Percentiles rank a stretch among this genome's conserved stretches.
Conservation (phyloP, 1,140 invertebrate species). For the Sipha flava region DNA sequence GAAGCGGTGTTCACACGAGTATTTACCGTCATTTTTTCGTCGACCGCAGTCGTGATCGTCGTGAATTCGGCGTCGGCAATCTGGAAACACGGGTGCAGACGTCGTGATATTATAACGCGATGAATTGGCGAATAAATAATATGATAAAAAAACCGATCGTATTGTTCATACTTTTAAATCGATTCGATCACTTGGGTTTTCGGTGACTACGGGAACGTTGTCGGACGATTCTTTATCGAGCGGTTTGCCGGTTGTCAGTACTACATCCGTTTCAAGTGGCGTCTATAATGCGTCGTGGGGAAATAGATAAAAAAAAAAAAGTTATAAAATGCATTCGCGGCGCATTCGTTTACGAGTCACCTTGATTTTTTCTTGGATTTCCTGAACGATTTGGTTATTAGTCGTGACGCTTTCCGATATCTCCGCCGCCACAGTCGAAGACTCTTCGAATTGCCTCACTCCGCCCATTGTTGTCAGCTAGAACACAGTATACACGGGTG, state of each 20-base stretch:
- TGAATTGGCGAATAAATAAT: too few species aligned
- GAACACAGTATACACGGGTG: too few species aligned
- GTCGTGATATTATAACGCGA: too few species aligned
- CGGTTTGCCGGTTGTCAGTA: neutral
- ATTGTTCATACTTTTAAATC: neutral
- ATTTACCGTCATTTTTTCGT: neutral
- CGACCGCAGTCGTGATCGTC: neutral
- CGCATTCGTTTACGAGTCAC: neutral
- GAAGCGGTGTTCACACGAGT: neutral
- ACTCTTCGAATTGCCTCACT: neutral
- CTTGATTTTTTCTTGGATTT: neutral
- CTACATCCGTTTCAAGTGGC: neutral
- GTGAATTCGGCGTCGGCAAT: neutral
- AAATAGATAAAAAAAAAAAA: neutral
- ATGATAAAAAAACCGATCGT: too few species aligned
- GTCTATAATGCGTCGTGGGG: too few species aligned
- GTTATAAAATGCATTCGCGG: neutral
- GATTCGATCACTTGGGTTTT: neutral
- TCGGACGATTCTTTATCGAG: neutral
- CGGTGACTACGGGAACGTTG: neutral
- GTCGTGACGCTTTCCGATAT: neutral
- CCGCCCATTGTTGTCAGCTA: neutral
- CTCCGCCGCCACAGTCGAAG: neutral
- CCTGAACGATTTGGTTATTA: neutral
- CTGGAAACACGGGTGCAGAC: too few species aligned